These are phyloP conservation scores for Melitaea cinxia DNA, from an alignment of 1,140 invertebrate species.

Conservation along the genomic window DNA sequence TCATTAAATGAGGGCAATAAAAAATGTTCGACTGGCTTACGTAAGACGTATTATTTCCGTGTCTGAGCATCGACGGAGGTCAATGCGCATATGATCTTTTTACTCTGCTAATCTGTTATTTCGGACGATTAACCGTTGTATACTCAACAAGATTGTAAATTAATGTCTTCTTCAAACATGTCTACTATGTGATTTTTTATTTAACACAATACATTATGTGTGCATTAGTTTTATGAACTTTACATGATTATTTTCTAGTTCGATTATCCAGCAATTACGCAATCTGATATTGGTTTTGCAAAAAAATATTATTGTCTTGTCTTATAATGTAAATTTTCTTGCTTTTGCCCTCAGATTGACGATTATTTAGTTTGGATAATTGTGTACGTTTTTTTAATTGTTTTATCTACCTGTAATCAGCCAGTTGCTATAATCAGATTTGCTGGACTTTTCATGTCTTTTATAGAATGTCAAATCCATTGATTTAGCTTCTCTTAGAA, in stretches of 20 bases:
- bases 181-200: slow-evolving; percentile 9
- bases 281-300: not conserved
- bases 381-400: too few relatives aligned
- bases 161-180: slow-evolving; percentile 2
- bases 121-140: slow-evolving; percentile 10
- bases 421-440: too few relatives aligned
- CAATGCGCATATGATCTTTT: slow-evolving; percentile 64
- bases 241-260: not conserved
- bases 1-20: slow-evolving; percentile 79
- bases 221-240: slow-evolving; percentile 7
- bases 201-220: too few relatives aligned
- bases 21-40: slow-evolving; percentile 78
- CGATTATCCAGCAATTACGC: not conserved
- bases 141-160: slow-evolving; percentile 18
- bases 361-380: too few relatives aligned
- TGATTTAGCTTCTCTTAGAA: too few relatives aligned
- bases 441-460: too few relatives aligned
- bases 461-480: too few relatives aligned
- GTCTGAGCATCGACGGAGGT: slow-evolving; percentile 62
- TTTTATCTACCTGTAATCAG: too few relatives aligned
- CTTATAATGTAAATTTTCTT: too few relatives aligned
- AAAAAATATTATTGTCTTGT: too few relatives aligned
- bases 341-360: too few relatives aligned
- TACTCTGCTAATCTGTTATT: slow-evolving; percentile 34
- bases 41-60: slow-evolving; percentile 78